Conservation (phyloP, 2,113 vertebrate species). For the Hemicordylus capensis region DNA sequence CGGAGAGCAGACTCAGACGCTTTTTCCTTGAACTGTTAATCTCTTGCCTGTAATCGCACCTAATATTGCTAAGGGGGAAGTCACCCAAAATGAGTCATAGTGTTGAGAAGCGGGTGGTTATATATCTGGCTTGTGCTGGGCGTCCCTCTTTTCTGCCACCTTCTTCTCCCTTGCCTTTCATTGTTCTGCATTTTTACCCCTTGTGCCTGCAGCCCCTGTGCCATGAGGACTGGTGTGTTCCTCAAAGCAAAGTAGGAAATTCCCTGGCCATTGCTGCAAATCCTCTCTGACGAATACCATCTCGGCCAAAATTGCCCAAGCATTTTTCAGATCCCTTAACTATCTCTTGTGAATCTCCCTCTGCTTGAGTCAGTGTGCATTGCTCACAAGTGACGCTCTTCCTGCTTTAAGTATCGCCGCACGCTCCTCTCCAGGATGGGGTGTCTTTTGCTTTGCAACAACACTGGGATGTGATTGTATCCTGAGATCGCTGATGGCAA, state of each 20-base stretch:
- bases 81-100: not conserved
- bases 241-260: not conserved
- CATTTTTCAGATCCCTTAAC: not conserved
- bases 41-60: too few species aligned
- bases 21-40: not conserved
- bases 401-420: not conserved
- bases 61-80: not conserved
- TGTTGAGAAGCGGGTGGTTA: not conserved
- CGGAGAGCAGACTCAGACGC: too few species aligned
- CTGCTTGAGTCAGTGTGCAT: not conserved
- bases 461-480: not conserved
- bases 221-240: fast-evolving
- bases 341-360: not conserved
- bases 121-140: not conserved
- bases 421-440: not conserved
- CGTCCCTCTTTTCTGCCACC: slow-evolving; percentile 7
- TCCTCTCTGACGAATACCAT: not conserved
- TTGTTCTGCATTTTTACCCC: not conserved
- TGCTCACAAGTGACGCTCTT: not conserved
- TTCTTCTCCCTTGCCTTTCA: not conserved
- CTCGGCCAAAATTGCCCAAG: not conserved
- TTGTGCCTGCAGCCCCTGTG: not conserved
- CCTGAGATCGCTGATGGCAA: not conserved
- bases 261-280: fast-evolving
- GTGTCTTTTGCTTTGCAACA: not conserved